A percentile compares a stretch with the other conserved stretches of the same genome.
These are phyloP conservation scores for Limenitis camilla DNA, from an alignment of 2,888 invertebrate species.

Conservation along the genomic window DNA sequence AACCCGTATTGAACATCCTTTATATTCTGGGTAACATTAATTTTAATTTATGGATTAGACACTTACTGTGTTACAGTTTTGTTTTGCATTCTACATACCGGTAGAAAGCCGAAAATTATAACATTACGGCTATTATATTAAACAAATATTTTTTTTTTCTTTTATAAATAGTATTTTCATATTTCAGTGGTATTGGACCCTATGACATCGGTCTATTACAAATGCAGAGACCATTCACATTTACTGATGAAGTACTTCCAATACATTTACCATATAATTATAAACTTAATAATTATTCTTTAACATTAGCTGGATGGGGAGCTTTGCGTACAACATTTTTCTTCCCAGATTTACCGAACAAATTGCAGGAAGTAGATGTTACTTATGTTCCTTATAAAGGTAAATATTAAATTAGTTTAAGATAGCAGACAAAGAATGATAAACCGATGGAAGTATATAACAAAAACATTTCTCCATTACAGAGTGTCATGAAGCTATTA, in stretches of 20 bases:
- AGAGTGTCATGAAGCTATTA: slow-evolving; percentile 60
- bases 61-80: background rate
- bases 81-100: background rate
- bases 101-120: background rate
- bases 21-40: slow-evolving; percentile 56
- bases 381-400: slow-evolving; percentile 52
- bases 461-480: slow-evolving; percentile 19
- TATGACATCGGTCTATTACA: slow-evolving; percentile 73
- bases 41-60: background rate
- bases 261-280: slow-evolving; percentile 55
- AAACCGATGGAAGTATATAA: background rate
- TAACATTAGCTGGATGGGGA: slow-evolving; percentile 71
- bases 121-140: background rate
- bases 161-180: background rate
- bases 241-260: slow-evolving; percentile 54
- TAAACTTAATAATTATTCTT: slow-evolving; percentile 31
- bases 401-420: slow-evolving; percentile 29
- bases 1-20: slow-evolving; percentile 56
- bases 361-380: slow-evolving; percentile 61
- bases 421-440: too few species aligned
- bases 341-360: slow-evolving; percentile 52
- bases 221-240: slow-evolving; percentile 42
- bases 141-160: background rate
- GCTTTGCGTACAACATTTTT: slow-evolving; percentile 49
- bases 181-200: slow-evolving; percentile 55